These are phyloP conservation scores for Cheilosia vernalis DNA, from an alignment of 2,888 invertebrate genomes.

Conservation along the genomic window DNA sequence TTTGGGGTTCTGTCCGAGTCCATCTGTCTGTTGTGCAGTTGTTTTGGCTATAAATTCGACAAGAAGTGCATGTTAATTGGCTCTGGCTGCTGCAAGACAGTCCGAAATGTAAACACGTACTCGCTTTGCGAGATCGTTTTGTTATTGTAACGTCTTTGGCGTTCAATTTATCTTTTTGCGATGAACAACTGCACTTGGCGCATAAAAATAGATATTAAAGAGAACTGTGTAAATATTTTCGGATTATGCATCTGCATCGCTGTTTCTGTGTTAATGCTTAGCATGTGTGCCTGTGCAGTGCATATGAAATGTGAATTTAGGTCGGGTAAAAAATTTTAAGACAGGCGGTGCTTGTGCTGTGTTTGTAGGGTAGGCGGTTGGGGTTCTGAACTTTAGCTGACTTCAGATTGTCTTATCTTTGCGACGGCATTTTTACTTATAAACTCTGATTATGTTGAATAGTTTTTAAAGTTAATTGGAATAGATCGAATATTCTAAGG, in stretches of 20 bases:
- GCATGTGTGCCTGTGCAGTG: neutral
- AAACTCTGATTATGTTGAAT: too few relatives aligned
- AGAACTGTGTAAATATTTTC: conserved; percentile 41
- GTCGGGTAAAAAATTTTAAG: conserved; percentile 34
- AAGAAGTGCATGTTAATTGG: conserved; percentile 71
- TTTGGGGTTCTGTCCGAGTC: conserved; percentile 9
- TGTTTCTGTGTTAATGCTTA: conserved; percentile 9
- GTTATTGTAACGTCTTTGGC: conserved; percentile 47
- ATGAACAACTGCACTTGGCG: conserved; percentile 61
- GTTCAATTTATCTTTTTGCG: conserved; percentile 52
- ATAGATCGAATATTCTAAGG: too few relatives aligned
- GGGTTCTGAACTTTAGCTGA: conserved; percentile 23
- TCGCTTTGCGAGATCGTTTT: conserved; percentile 11
- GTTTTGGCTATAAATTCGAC: conserved; percentile 30
- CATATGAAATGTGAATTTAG: conserved; percentile 51
- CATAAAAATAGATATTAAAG: conserved; percentile 62
- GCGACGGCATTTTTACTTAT: neutral
- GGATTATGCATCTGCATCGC: conserved; percentile 54
- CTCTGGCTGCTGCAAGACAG: conserved; percentile 58
- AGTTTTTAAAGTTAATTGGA: too few relatives aligned
- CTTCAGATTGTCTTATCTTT: conserved; percentile 1
- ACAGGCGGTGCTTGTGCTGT: conserved; percentile 17
- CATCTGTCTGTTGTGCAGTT: conserved; percentile 20
- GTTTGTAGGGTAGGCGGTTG: neutral
- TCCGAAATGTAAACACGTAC: conserved; percentile 64